Conservation (phyloP, 2,888 invertebrate species). For the Alloscopus bannaensis region DNA sequence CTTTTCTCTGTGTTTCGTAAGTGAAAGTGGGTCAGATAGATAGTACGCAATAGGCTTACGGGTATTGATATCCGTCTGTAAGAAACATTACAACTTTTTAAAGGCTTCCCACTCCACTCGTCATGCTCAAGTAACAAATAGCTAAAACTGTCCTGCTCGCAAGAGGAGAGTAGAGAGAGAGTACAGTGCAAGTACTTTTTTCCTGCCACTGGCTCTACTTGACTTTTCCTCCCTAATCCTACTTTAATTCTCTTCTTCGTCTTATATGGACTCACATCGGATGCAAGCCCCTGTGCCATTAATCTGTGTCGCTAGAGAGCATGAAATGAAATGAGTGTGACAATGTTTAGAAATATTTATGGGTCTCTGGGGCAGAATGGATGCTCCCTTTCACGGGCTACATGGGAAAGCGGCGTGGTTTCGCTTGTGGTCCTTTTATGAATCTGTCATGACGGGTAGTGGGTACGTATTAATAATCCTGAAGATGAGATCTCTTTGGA, state of each 20-base stretch:
- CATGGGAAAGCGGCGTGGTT: constrained; percentile 43
- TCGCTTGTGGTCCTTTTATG: constrained; percentile 59
- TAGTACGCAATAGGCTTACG: constrained; percentile 49
- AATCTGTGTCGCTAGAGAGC: constrained; percentile 68
- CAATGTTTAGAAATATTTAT: constrained; percentile 71
- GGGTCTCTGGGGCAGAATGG: constrained; percentile 68
- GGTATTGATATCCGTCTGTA: constrained; percentile 60
- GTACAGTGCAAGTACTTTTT: constrained; percentile 14
- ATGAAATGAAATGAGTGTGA: constrained; percentile 70
- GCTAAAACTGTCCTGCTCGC: constrained; percentile 51
- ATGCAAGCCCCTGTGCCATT: constrained; percentile 66
- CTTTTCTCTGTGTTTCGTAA: constrained; percentile 54
- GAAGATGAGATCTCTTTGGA: constrained; percentile 27
- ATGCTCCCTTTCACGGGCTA: constrained; percentile 34
- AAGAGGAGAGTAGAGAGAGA: constrained; percentile 9
- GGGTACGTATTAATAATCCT: constrained; percentile 59
- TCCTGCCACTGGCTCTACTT: constrained; percentile 51
- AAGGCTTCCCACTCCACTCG: constrained; percentile 34
- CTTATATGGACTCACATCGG: constrained; percentile 49
- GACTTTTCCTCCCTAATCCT: constrained; percentile 65
- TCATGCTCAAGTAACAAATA: constrained; percentile 58
- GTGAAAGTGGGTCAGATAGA: constrained; percentile 62
- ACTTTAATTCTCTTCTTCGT: constrained; percentile 61
- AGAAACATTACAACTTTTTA: constrained; percentile 57
- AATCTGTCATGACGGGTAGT: constrained; percentile 59